Base-by-base conservation (phyloP, 2,888 invertebrate species). In the Pammene fasciana region DNA sequence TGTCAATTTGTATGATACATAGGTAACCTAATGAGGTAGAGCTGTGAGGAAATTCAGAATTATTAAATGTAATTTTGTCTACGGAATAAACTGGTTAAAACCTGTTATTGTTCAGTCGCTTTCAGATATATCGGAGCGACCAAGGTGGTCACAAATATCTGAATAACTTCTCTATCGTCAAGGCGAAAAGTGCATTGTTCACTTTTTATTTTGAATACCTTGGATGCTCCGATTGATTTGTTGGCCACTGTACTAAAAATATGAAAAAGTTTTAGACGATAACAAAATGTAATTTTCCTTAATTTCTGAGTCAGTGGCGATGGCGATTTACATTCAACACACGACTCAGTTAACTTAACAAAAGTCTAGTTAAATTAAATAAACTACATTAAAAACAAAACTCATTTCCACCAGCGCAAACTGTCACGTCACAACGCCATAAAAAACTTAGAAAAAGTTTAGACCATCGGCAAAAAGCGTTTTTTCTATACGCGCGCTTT, bases 401-500 rank as follows among this genome's bases (percentile, higher is more conserved):
- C 50, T 50, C 62, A 65, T 56, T 67, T 41, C 38, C 60, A 72
- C 71, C 70, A 72, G 65, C 54, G 34, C 18, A 48, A 59, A 57
- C 41, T 55, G 61, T 60, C 54, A 71, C 65, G 71, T 62, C 70
- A 64, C 71, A 65, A 72, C 56, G 75, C 73, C 68, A 70, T 73
- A 73, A 70, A 70, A 71, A 73, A 70, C 61, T 62, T 71, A 59
- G 43, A 68, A 52, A 64, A 68, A 41, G 46, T 55, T 68, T 65
- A 65, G 65, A 65, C 59, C 65, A 70, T 65, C 65, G 65, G 60
- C 70, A 65, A 55, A 54, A 62, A 66, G 59, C 55, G 54, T 65
- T 76, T 82, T 83, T 79, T 81, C 78, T 76, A 84, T 84, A 89
- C 88, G 83, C 81, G 79, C 73, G 75, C 77, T 75, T 70, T 82